phyloP scores from a whole-genome alignment of 2,113 vertebrate genomes.

The Daphoenositta chrysoptera region DNA sequence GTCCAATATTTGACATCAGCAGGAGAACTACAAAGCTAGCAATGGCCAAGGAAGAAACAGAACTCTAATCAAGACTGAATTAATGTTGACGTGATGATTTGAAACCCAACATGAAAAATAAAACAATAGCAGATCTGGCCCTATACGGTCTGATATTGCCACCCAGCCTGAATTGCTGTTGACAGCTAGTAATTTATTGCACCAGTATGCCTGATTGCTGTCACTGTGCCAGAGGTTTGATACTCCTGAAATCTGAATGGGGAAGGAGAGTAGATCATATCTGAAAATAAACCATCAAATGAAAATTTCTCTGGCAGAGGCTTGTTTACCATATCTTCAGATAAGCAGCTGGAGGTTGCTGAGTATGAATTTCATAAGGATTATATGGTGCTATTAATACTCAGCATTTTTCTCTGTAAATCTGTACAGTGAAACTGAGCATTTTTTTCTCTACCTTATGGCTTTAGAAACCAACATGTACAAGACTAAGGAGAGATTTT shows the following conservation, averaged over 20 bases:
- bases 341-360: neutral
- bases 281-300: conserved; percentile 15
- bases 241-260: neutral
- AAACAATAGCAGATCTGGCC: neutral
- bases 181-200: neutral
- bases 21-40: neutral
- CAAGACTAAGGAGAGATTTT: neutral
- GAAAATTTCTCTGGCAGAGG: neutral
- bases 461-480: neutral
- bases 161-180: neutral
- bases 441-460: neutral
- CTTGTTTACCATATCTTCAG: neutral
- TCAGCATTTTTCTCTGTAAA: neutral
- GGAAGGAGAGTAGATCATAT: neutral
- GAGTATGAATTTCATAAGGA: neutral
- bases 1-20: neutral
- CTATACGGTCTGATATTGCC: neutral
- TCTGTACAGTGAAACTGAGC: neutral
- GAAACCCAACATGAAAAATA: neutral
- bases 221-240: neutral
- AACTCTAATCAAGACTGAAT: neutral
- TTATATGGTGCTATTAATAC: neutral
- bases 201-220: neutral
- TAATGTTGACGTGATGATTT: neutral
- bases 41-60: neutral